Conservation (phyloP, 2,797 vertebrate genomes). For the Xyrichtys novacula region DNA sequence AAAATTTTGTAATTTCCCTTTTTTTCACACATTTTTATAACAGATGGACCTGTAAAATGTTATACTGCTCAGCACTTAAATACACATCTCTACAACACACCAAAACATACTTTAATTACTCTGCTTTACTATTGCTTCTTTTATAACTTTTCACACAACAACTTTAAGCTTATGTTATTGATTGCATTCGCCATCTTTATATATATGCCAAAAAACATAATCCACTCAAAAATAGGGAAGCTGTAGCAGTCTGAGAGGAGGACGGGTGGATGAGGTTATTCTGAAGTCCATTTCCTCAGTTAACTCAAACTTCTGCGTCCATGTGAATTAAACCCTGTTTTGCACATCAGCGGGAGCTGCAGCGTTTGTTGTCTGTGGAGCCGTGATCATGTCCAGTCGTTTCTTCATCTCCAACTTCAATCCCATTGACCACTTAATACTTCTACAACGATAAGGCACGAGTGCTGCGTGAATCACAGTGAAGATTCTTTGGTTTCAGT, state of each 20-base stretch:
- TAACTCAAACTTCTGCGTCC: slow-evolving; percentile 25
- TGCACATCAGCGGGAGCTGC: slow-evolving; percentile 18
- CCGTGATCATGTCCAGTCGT: slow-evolving; percentile 61
- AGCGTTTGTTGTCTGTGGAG: slow-evolving; percentile 22
- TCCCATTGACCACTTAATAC: slow-evolving; percentile 25
- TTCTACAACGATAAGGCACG: slow-evolving; percentile 36
- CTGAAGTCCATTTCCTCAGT: slow-evolving; percentile 30
- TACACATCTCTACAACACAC: slow-evolving; percentile 97
- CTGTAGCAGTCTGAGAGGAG: slow-evolving; percentile 68
- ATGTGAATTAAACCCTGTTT: slow-evolving; percentile 31
- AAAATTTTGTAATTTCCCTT: slow-evolving; percentile 83
- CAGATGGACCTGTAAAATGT: slow-evolving; percentile 91
- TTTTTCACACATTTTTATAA: slow-evolving; percentile 73
- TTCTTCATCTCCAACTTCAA: slow-evolving; percentile 50
- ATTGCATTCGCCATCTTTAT: slow-evolving; percentile 85
- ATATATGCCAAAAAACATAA: slow-evolving; percentile 73
- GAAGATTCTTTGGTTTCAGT: slow-evolving; percentile 52
- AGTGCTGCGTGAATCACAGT: slow-evolving; percentile 60
- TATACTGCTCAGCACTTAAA: slow-evolving; percentile 95
- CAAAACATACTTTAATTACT: slow-evolving; percentile 93
- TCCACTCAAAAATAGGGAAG: slow-evolving; percentile 79
- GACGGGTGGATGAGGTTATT: slow-evolving; percentile 33
- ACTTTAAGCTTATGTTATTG: slow-evolving; percentile 86
- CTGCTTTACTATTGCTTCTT: slow-evolving; percentile 87
- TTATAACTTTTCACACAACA: slow-evolving; percentile 90